Evolutionary conservation across 2,113 vertebrate species (phyloP).

Genomic region (Pseudorasbora parva): DNA sequence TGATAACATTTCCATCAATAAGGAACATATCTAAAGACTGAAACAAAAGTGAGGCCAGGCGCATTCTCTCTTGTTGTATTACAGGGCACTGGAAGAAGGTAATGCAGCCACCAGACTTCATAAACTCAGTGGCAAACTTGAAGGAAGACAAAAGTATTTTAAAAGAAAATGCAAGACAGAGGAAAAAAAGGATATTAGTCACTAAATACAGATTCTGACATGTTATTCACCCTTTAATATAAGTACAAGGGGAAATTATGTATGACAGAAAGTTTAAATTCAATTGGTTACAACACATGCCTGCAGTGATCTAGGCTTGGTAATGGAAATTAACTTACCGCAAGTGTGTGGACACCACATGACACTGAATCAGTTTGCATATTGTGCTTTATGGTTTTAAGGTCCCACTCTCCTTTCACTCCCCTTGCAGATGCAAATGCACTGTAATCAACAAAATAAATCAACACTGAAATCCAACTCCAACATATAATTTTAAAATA

Average conservation of each 20-base stretch:
- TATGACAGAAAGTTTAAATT: neutral
- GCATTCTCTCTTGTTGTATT: neutral
- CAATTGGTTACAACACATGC: neutral
- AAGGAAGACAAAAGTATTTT: too few relatives aligned
- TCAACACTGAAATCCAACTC: too few relatives aligned
- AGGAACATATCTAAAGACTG: too few relatives aligned
- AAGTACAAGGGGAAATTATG: neutral
- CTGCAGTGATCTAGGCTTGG: neutral
- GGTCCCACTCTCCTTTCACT: too few relatives aligned
- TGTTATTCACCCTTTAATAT: neutral
- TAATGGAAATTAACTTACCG: neutral
- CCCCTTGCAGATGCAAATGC: too few relatives aligned
- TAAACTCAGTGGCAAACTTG: neutral
- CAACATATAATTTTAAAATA: too few relatives aligned
- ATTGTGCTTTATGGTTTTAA: too few relatives aligned
- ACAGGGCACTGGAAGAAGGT: conserved; percentile 6
- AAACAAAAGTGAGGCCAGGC: neutral
- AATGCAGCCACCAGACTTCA: neutral
- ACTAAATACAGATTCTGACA: neutral
- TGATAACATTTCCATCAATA: too few relatives aligned
- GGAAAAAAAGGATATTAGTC: neutral
- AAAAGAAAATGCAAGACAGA: too few relatives aligned
- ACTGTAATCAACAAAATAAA: too few relatives aligned
- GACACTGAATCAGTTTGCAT: neutral
- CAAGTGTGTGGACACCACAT: neutral